Base-by-base conservation (phyloP, 2,113 vertebrate species). In the Paradoxurus hermaphroditus region DNA sequence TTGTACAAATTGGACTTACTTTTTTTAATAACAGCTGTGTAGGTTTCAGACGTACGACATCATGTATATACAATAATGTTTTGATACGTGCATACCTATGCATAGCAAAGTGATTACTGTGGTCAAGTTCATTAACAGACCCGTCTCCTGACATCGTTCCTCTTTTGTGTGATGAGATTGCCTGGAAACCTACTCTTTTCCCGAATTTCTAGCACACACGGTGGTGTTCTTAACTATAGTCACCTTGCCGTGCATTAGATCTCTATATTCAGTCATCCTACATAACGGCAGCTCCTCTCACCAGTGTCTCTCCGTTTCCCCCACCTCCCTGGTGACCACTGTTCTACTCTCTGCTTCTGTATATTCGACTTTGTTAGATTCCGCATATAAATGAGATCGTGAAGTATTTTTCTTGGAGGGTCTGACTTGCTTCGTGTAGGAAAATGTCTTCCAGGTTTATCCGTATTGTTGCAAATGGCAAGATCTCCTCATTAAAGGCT, bases 41-140 rank as follows among this genome's bases (percentile, higher is more conserved):
- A 65, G 44, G 39, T 65, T 84, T 34, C 34, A 84, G 29, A 11
- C 7, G 3, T 44, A 84, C 29, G 19, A 41, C 81, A 41, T 62
- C 41, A 65, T 44, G 3, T 44, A 7, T 75, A 31, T 46, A 75
- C 27, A 29, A 75, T 75, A 44, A 29, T 46, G 41, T 31, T 46
- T 62, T 19, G 82, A 79, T 0, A 21, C 12, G 7, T 5, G 63
- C 0, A 13, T 8, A 21, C 5, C 21, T 21, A 12, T 0, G 44
- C 16, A 34, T 1, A 34, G 59, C 19, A 41, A 84, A 34, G 21
- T 34, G 81, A 63, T 44, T 65, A 19, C 39, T 34, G 4, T 11
- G 4, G 0, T 84, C 82, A 44, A 34, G 59, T 16, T 34, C 31
- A 65, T 65, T 84, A 41, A 84, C 16, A 34, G 21, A 8, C 29